Evolutionary conservation across 1,140 invertebrate species (phyloP).

Genomic region (Goniozus legneri): DNA sequence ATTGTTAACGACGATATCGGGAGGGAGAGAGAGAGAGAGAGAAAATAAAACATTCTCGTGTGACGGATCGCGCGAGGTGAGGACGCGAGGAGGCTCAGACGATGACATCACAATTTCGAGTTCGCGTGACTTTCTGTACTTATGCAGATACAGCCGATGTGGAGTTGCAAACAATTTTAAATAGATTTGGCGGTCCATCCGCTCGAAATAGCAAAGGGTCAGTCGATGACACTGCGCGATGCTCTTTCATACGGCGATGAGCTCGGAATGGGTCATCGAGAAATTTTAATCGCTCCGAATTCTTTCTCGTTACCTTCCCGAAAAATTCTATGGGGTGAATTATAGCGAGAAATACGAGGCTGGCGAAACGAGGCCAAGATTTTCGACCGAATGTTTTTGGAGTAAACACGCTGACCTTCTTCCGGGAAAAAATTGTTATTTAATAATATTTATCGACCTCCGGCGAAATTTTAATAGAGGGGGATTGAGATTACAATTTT

Average conservation of each 20-base stretch:
- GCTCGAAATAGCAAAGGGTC: slow-evolving; percentile 27
- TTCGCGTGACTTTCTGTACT: slow-evolving; percentile 13
- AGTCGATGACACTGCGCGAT: slow-evolving; percentile 30
- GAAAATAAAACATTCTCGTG: neutral
- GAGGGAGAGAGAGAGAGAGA: neutral
- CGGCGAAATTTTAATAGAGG: too few relatives aligned
- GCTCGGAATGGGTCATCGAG: neutral
- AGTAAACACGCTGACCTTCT: too few relatives aligned
- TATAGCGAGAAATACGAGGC: too few relatives aligned
- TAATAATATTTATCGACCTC: too few relatives aligned
- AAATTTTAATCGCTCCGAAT: too few relatives aligned
- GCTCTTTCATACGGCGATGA: neutral
- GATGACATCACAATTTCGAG: slow-evolving; percentile 10
- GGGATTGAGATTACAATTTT: too few relatives aligned
- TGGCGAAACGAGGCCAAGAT: too few relatives aligned
- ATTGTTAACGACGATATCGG: neutral
- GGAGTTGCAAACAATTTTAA: slow-evolving; percentile 20
- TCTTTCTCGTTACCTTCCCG: too few relatives aligned
- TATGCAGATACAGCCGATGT: slow-evolving; percentile 15
- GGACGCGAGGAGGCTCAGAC: neutral
- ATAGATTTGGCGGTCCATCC: slow-evolving; percentile 16
- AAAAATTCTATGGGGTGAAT: too few relatives aligned
- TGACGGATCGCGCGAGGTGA: neutral
- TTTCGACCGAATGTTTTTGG: too few relatives aligned
- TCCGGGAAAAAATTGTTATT: too few relatives aligned